These are phyloP conservation scores for Aplocera efformata DNA, from an alignment of 2,888 invertebrate genomes.

Conservation along the genomic window DNA sequence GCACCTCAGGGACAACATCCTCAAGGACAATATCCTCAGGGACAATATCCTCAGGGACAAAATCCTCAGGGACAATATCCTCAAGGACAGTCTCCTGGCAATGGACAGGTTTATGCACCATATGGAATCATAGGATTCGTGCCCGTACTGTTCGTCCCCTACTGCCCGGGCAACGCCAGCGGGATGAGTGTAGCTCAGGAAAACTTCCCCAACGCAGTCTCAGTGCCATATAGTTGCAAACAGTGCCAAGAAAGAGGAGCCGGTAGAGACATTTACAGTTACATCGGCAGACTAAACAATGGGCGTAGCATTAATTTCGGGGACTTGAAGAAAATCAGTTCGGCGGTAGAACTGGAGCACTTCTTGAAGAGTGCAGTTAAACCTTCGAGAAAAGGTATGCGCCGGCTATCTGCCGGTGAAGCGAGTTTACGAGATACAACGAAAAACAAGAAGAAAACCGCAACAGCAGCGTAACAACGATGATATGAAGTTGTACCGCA, in stretches of 20 bases:
- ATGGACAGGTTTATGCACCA: constrained; percentile 59
- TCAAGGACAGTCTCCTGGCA: constrained; percentile 5
- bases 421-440: constrained; percentile 38
- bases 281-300: constrained; percentile 57
- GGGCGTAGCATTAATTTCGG: constrained; percentile 56
- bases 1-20: constrained; percentile 33
- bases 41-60: constrained; percentile 5
- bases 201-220: constrained; percentile 81
- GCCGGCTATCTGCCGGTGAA: constrained; percentile 47
- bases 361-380: constrained; percentile 65
- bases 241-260: constrained; percentile 66
- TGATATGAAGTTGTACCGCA: constrained; percentile 19
- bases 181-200: constrained; percentile 73
- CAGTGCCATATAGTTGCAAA: constrained; percentile 82
- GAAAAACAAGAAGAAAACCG: constrained; percentile 35
- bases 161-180: constrained; percentile 79
- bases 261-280: constrained; percentile 52
- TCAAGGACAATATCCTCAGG: constrained; percentile 4
- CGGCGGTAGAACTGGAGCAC: constrained; percentile 58
- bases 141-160: constrained; percentile 86
- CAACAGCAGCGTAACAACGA: constrained; percentile 24
- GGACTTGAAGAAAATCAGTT: constrained; percentile 66
- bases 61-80: constrained; percentile 16
- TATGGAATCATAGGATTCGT: constrained; percentile 85
- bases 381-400: constrained; percentile 56